These are phyloP conservation scores for Charanyca ferruginea DNA, from an alignment of 2,888 invertebrate species.

Conservation along the genomic window DNA sequence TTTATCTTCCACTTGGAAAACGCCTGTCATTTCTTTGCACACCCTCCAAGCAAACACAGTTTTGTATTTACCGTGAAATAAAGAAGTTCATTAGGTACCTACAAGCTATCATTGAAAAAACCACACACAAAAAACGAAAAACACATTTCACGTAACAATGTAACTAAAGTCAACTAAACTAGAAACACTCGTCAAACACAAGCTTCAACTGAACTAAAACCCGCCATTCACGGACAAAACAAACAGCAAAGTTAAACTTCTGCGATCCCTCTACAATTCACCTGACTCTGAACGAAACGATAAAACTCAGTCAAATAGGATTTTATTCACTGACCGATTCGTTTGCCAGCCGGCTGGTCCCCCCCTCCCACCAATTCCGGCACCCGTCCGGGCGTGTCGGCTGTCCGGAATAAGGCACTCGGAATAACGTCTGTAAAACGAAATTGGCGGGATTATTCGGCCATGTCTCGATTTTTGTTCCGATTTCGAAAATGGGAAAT, in stretches of 20 bases:
- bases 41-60: no score
- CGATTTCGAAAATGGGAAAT: constrained; percentile 21
- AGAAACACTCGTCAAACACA: constrained; percentile 4
- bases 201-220: constrained; percentile 4
- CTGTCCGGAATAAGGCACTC: constrained; percentile 42
- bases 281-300: constrained; percentile 59
- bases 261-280: constrained; percentile 9
- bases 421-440: constrained; percentile 49
- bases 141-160: background rate
- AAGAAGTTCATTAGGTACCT: no score
- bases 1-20: no score
- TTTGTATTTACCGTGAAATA: no score
- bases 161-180: constrained; percentile 4
- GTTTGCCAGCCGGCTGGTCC: constrained; percentile 59
- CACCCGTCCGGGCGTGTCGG: constrained; percentile 32
- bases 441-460: constrained; percentile 54
- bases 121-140: no score
- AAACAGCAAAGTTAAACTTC: constrained; percentile 34
- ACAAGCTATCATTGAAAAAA: no score
- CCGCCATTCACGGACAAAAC: constrained; percentile 3
- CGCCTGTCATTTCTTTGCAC: no score
- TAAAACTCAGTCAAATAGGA: constrained; percentile 62
- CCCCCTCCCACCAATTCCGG: constrained; percentile 22
- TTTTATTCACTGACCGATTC: constrained; percentile 69
- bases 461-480: constrained; percentile 16